Base-by-base conservation (phyloP, 2,113 vertebrate genomes). In the Chionodraco myersi region DNA sequence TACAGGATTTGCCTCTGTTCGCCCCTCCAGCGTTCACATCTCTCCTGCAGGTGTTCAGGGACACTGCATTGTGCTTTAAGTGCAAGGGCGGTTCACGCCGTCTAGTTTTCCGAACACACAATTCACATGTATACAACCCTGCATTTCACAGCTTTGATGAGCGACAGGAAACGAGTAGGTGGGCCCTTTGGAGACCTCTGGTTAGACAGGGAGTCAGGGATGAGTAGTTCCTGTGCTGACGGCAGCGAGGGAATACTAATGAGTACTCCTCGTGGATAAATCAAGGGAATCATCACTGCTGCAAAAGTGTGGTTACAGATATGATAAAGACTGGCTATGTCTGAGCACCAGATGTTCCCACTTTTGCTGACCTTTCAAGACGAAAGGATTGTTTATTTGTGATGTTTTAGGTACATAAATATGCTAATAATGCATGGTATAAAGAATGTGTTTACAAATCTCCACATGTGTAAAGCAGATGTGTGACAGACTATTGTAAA, bases 121-220 rank as follows among this genome's bases (percentile, higher is more conserved):
- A 41, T 41, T 34, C 57, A 34, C 36, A 26, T 21, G 15, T 26
- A 47, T 15, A 5, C 14, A 48, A 14, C 45, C 10, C 21, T 14
- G 4, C 7, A 10, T 51, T 30, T 62, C 76, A 79, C 67, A 36
- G 79, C 51, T 68, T 63, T 62, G 68, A 72, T 64, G 73, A 83
- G 26, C 57, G 76, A 74, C 57, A 2, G 60, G 58, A 15, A 34
- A 18, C 13, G 67, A 59, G 82, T 47, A 56, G 71, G 44, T 10
- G 71, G 75, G 36, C 7, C 73, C 73, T 68, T 41, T 45, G 1
- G 85, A 62, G 87, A 10, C 58, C 63, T 78, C n/a, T 71, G 61
- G 77, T 62, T 60, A 86, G 79, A 85, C 82, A 70, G 80, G 77
- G 77, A 79, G 79, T 77, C 80, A 82, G 66, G 82, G 77, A 80